Evolutionary conservation across 2,888 invertebrate genomes (phyloP), one percentile per base, ranked within the genome.

Genomic region (Piscicola geometra): DNA sequence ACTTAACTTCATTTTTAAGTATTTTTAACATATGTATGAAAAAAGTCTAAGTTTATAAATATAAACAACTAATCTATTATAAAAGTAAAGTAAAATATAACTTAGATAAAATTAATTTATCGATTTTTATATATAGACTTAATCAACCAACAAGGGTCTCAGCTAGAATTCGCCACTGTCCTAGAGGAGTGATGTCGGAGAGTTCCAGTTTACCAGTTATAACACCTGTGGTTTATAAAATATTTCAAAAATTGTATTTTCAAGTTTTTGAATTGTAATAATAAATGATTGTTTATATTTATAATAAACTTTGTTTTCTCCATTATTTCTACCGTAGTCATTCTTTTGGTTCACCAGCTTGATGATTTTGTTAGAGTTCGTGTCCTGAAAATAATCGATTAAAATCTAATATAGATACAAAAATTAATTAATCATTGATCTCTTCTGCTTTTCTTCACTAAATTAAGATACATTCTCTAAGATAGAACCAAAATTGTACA

Each of bases 81-180:
- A n/a, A n/a, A n/a, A n/a, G n/a, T n/a, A n/a, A n/a, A n/a, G n/a
- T n/a, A n/a, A n/a, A n/a, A n/a, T n/a, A n/a, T n/a, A n/a, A n/a
- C n/a, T n/a, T 66, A 30, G 25, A 66, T 9, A 66, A 28, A 66
- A 66, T 66, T 66, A 66, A 15, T 15, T 15, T 66, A 30, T 12
- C 9, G 30, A 15, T 15, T 47, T 15, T 47, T 47, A 47, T 21
- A 47, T 47, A 47, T 15, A 47, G 9, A 9, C 25, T 64, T 64
- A 64, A 64, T 64, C 5, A 30, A 30, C 33, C 5, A 67, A 70
- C 70, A 9, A 9, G 35, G 28, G 70, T 12, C 32, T 41, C 70
- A 21, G 68, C 75, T 35, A 50, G n/a, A 30, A 75, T 75, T 41
- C 50, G 35, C 75, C 75, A 75, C 1, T 41, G 30, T 18, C 75